A percentile compares a stretch with the other conserved stretches of the same genome.
Evolutionary conservation across 2,113 vertebrate species (phyloP).

Genomic region (Prunella himalayana): DNA sequence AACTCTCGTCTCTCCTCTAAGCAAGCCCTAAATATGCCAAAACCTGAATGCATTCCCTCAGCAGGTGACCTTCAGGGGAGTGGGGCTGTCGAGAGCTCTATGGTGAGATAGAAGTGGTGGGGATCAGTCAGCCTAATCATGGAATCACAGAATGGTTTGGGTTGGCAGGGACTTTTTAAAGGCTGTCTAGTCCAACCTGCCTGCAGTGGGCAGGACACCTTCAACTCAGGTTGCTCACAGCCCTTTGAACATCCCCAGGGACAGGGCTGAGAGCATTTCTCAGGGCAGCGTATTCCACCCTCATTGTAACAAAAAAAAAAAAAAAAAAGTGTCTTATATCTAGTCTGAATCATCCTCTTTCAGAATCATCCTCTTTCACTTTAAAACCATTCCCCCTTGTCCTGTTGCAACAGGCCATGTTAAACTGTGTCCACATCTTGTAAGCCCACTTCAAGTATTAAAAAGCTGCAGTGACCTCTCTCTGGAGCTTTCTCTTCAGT

Average conservation of each 20-base stretch:
- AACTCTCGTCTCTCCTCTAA: neutral
- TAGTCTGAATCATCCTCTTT: neutral
- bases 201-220: neutral
- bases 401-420: neutral
- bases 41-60: neutral
- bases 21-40: neutral
- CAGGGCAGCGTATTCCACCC: neutral
- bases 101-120: too few relatives aligned
- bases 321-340: neutral
- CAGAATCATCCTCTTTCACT: neutral
- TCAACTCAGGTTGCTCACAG: neutral
- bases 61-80: neutral
- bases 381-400: neutral
- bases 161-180: neutral
- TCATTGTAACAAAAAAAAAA: neutral
- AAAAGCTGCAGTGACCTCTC: neutral
- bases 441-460: neutral
- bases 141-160: neutral
- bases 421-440: neutral
- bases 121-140: neutral
- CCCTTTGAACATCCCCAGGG: neutral
- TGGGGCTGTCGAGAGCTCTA: rapidly evolving
- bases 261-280: neutral
- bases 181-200: neutral
- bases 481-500: neutral